phyloP scores from a whole-genome alignment of 2,888 invertebrate species.

The Acanthacorydalis orientalis region DNA sequence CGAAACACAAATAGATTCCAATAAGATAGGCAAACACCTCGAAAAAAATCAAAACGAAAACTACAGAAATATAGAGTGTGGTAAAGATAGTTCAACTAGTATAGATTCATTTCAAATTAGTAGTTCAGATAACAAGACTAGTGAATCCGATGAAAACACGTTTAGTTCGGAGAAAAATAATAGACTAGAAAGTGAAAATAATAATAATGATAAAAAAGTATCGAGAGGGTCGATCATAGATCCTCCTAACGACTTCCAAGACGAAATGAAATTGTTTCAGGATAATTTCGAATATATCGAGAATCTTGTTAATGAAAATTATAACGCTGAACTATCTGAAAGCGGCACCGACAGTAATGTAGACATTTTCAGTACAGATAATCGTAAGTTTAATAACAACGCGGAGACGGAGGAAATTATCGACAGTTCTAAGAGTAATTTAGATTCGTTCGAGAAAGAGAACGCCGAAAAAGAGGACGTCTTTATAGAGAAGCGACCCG shows the following conservation, averaged over 20 bases:
- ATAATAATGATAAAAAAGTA: slow-evolving; percentile 5
- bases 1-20: no score
- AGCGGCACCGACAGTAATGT: no score
- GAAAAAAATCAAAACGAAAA: no score
- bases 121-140: slow-evolving; percentile 6
- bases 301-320: slow-evolving; percentile 20
- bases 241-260: slow-evolving; percentile 27
- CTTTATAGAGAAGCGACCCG: slow-evolving; percentile 12
- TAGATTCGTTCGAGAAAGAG: slow-evolving; percentile 3
- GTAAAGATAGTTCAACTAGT: not conserved
- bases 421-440: slow-evolving; percentile 6
- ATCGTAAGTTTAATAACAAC: no score
- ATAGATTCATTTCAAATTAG: slow-evolving; percentile 2
- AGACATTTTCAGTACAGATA: no score
- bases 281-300: slow-evolving; percentile 24
- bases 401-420: not conserved
- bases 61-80: no score
- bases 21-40: no score
- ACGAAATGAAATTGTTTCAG: slow-evolving; percentile 15
- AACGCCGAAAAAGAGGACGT: slow-evolving; percentile 10
- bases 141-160: no score
- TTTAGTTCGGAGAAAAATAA: no score
- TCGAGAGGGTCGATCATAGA: slow-evolving; percentile 26
- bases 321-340: slow-evolving; percentile 6
- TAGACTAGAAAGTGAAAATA: slow-evolving; percentile 4